Base-by-base conservation (phyloP, 2,888 invertebrate species). In the Hirtodrosophila cameraria region DNA sequence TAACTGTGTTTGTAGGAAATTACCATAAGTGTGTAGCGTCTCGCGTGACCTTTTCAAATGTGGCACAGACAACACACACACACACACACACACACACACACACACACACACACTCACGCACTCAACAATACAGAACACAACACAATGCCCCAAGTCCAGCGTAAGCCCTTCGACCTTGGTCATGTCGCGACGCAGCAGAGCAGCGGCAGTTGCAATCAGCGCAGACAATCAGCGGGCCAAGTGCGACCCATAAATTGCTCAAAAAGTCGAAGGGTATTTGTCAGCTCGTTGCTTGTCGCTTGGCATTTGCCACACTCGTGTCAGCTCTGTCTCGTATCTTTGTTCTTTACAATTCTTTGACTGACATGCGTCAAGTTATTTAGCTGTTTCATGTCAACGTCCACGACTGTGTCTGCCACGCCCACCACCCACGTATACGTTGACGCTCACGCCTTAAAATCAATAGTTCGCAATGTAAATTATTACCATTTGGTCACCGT, bases 241-340 rank as follows among this genome's bases (percentile, higher is more conserved):
- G 84, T 76, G 61, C 81, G 62, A 61, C 54, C 67, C 87, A 82
- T 82, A 86, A 82, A 82, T 82, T 85, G 61, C 67, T 84, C 69
- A 84, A 67, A 80, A 81, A 60, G 85, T 77, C 87, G 85, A 86
- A 82, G 82, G 78, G 81, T 86, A 82, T 82, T 82, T 82, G 87
- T 82, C 82, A 81, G 76, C 62, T 74, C 78, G 85, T 62, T 64
- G 80, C 57, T 82, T 69, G 74, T 77, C 58, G 53, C 25, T 31
- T 54, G 57, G 41, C 53, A 64, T 55, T 57, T 65, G 50, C 35
- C 58, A 20, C 23, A 55, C 36, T 45, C 55, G 43, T 57, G 53
- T 58, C 42, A n/a, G 18, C 16, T 43, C 35, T 28, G 39, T 33
- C 30, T 61, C 28, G 23, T 70, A 50, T 55, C 57, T 69, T 33